Evolutionary conservation across 2,888 invertebrate genomes (phyloP), one percentile per base, ranked within the genome.

Genomic region (Alviniconcha strummeri): DNA sequence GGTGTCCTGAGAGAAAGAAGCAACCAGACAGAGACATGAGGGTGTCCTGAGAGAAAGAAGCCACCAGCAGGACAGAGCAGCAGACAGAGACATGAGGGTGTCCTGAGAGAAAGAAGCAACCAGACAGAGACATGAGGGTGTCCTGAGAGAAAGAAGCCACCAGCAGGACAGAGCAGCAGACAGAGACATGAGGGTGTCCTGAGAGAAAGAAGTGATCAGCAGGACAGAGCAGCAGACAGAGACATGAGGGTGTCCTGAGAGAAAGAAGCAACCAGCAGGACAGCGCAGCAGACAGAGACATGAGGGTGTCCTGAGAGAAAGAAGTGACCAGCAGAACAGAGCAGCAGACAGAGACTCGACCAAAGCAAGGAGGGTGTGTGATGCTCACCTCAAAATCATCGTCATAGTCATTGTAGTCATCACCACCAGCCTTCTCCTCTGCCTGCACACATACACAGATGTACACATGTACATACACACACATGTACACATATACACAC

Each of bases 331-430:
- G 6, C 69, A 69, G n/a, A 75, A 72, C 8, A 72, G 9, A 52
- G 36, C 11, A 1, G 1, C 9, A 52, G 52, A 72, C 8, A 72
- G 52, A 52, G 52, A 1, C 8, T 9, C 19, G 1, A 72, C 11
- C 13, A 72, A 36, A 36, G 36, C 36, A 36, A 36, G 36, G 36
- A 36, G 36, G 36, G 36, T 36, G 36, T 36, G 36, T 36, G 36
- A 3, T 1, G 36, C 36, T 36, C 85, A 92, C 92, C 90, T 92
- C 92, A 91, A 92, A 92, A 83, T 92, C 77, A 69, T 85, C 85
- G 56, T 85, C 84, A 82, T 86, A 84, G 19, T 85, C 82, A 75
- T 84, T 83, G 57, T 84, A 84, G 57, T 83, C 83, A 19, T 86
- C 84, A 52, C 71, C 83, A 15, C 60, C 74, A 52, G 36, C 67